Evolutionary conservation across 2,888 invertebrate species (phyloP).

Genomic region (Eulithis testata): DNA sequence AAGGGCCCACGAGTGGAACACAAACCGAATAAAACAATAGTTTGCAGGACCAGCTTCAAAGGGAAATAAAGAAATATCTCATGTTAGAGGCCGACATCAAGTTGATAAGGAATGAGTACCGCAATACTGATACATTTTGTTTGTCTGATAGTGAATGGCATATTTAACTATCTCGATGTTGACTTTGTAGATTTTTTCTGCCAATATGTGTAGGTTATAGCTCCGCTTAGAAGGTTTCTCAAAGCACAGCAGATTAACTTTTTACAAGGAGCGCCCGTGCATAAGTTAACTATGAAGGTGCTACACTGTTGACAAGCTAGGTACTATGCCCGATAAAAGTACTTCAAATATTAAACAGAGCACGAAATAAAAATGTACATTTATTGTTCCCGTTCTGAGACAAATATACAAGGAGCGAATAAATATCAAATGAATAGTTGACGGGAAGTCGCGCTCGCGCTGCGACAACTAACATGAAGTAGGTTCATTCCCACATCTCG

Average conservation of each 20-base stretch:
- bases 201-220: no score
- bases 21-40: slow-evolving; percentile 46
- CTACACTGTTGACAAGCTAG: neutral
- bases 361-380: slow-evolving; percentile 18
- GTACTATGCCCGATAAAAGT: slow-evolving; percentile 6
- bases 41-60: slow-evolving; percentile 35
- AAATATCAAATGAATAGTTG: slow-evolving; percentile 12
- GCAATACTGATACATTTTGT: neutral
- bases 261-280: no score
- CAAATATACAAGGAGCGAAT: slow-evolving; percentile 18
- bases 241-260: no score
- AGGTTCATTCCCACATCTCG: neutral
- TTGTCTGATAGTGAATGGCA: no score
- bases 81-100: slow-evolving; percentile 27
- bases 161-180: no score
- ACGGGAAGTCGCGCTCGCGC: neutral
- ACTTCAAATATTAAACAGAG: slow-evolving; percentile 29
- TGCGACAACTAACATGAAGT: neutral
- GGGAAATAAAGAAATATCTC: slow-evolving; percentile 33
- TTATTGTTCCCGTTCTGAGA: slow-evolving; percentile 8
- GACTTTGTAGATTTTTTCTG: no score
- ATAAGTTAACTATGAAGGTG: slow-evolving; percentile 3
- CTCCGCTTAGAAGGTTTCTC: no score
- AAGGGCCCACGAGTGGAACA: slow-evolving; percentile 22
- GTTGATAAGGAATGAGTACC: neutral